Base-by-base conservation (phyloP, 2,113 vertebrate species). In the Toxotes jaculatrix region DNA sequence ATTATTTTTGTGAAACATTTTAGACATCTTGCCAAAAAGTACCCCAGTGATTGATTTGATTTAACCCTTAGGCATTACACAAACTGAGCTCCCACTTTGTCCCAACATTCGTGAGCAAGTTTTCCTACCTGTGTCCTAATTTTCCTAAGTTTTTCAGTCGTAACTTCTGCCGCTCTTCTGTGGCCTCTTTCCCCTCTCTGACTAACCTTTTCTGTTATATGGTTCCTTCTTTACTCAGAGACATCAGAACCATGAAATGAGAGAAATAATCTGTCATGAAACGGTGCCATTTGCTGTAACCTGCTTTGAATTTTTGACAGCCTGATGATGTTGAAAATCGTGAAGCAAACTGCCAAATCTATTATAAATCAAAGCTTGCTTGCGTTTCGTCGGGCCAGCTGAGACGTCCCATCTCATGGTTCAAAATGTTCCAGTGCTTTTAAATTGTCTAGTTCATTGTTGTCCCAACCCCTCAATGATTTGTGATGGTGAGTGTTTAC, bases 221-320 rank as follows among this genome's bases (percentile, higher is more conserved):
- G 31, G 9, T 63, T 79, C 74, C 43, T 61, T 27, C 19, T 66
- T 72, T n/a, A 64, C 31, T 55, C 43, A 10, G 1, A n/a, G 34
- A 77, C 79, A 72, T 80, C 63, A 61, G 82, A 89, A 89, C 88
- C 90, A 87, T 88, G 82, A 90, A 62, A 91, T 56, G 79, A 68
- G 72, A 74, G 34, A 65, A 45, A 49, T 40, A 17, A 75, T 53
- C 19, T 7, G 12, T 68, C 38, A 40, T 63, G n/a, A 77, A 80
- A 77, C 27, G 14, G 47, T 68, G 21, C 17, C 12, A 13, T 77
- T 83, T 61, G 79, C 0, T 1, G 7, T 65, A 62, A 70, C 32
- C 59, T 43, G 7, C 45, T 79, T 66, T 75, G n/a, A 79, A 43
- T 61, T 51, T 21, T 49, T 1, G 7, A 27, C 14, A 74, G 51